Evolutionary conservation across 2,113 vertebrate genomes (phyloP).

Genomic region (Cavia aperea): DNA sequence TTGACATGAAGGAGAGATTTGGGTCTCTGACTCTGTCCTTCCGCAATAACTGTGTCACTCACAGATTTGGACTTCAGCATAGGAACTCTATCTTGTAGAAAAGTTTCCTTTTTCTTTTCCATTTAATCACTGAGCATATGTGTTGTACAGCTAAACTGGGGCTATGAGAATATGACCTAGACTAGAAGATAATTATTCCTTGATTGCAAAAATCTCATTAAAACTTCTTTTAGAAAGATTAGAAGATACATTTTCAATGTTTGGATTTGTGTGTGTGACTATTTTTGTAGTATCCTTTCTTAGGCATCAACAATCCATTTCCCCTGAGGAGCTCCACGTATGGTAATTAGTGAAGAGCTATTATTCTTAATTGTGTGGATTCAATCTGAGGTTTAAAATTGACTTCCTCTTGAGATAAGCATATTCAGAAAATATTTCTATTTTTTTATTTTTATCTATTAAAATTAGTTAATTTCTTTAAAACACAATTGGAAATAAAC

Average conservation of each 20-base stretch:
- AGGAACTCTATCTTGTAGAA: not conserved
- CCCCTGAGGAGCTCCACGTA: not conserved
- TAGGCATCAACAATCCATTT: not conserved
- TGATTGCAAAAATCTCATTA: not conserved
- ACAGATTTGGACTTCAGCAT: not conserved
- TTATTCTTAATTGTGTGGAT: not conserved
- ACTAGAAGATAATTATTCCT: not conserved
- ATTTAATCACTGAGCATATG: not conserved
- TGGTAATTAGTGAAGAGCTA: not conserved
- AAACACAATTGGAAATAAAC: not conserved
- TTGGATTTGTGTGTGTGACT: not conserved
- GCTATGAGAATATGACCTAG: not conserved
- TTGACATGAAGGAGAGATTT: not conserved
- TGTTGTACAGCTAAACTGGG: not conserved
- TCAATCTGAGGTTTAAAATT: slow-evolving; percentile 10
- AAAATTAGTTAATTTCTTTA: not conserved
- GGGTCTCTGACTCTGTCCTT: not conserved
- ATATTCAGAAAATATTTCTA: not conserved
- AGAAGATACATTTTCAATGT: not conserved
- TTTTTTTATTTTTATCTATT: not conserved
- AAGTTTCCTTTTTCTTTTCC: not conserved
- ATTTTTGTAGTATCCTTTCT: not conserved
- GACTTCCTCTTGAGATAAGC: not conserved
- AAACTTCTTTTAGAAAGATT: not conserved
- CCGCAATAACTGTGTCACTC: not conserved